Evolutionary conservation across 1,140 invertebrate species (phyloP).

Genomic region (Fopius arisanus): DNA sequence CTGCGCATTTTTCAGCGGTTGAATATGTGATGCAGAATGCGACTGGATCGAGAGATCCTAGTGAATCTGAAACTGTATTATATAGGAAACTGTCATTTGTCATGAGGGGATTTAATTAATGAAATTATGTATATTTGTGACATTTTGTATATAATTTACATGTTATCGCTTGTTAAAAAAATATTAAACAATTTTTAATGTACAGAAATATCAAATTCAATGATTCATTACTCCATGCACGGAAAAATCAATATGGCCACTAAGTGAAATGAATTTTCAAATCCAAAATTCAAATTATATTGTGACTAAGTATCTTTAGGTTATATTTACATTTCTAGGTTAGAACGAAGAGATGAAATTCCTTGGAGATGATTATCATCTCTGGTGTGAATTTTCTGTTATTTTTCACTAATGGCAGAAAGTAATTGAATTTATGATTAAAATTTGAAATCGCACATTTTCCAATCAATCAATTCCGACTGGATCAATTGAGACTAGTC

Average conservation of each 20-base stretch:
- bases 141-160: not conserved
- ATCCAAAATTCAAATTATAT: not conserved
- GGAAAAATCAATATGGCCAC: not conserved
- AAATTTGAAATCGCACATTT: too few relatives aligned
- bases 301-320: not conserved
- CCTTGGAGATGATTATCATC: too few relatives aligned
- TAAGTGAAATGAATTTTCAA: not conserved
- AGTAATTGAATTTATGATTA: too few relatives aligned
- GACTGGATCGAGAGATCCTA: not conserved
- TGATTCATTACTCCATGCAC: not conserved
- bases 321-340: not conserved
- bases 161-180: not conserved
- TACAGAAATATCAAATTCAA: not conserved
- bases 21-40: not conserved
- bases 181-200: constrained; percentile 2
- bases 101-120: not conserved
- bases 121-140: not conserved
- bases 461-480: too few relatives aligned
- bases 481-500: too few relatives aligned
- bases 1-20: not conserved
- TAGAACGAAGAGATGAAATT: too few relatives aligned
- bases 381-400: too few relatives aligned
- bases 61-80: not conserved
- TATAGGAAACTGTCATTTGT: not conserved
- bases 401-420: too few relatives aligned